Evolutionary conservation across 30 jellyfish, hydroid and myxozoan species (phyloP).

Genomic region (Chironex yamaguchii): DNA sequence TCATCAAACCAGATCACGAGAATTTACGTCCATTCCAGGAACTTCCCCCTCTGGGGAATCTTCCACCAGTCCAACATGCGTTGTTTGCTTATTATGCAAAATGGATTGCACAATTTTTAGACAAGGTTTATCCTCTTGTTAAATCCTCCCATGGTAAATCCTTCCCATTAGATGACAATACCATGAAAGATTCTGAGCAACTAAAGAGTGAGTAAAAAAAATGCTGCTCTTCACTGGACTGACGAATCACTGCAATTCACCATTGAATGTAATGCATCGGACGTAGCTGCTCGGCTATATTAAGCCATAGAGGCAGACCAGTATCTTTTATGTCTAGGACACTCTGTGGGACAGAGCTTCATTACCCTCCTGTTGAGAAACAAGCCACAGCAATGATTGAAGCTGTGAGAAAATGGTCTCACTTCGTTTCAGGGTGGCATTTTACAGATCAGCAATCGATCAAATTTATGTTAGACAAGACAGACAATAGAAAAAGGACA

Average conservation of each 20-base stretch:
- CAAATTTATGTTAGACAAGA: constrained; percentile 74
- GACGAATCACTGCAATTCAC: constrained; percentile 56
- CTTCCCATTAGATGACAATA: neutral
- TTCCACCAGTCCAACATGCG: neutral
- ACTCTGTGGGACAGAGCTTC: constrained; percentile 6
- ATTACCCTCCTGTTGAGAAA: constrained; percentile 58
- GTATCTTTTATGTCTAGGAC: constrained; percentile 66
- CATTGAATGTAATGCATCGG: constrained; percentile 74
- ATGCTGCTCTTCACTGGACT: constrained; percentile 8
- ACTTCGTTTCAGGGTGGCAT: constrained; percentile 62
- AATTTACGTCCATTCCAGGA: neutral
- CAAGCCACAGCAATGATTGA: constrained; percentile 73
- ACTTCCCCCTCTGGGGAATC: neutral
- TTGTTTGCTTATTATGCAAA: too few species aligned
- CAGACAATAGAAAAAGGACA: constrained; percentile 67
- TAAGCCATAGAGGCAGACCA: constrained; percentile 61
- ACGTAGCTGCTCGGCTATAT: constrained; percentile 59
- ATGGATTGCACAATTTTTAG: too few species aligned
- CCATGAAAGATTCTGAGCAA: neutral
- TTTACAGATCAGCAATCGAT: constrained; percentile 78
- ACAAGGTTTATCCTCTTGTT: neutral
- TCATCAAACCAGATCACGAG: neutral
- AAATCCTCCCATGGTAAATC: neutral
- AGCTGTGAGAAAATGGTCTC: constrained; percentile 79
- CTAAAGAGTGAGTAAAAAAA: neutral